Evolutionary conservation across 2,797 vertebrate species (phyloP).

Genomic region (Echeneis naucrates): DNA sequence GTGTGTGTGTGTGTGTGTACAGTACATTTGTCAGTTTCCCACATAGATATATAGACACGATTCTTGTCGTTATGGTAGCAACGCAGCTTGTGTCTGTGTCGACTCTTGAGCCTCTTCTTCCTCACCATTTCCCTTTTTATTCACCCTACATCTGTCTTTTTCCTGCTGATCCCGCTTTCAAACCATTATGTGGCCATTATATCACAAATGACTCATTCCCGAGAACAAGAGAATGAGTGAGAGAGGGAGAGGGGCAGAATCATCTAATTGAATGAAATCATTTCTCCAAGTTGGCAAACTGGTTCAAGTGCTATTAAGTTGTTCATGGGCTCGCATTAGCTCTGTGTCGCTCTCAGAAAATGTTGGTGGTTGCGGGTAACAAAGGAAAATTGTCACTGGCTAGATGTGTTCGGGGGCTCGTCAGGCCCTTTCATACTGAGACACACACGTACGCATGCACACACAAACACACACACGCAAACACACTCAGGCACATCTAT

Average conservation of each 20-base stretch:
- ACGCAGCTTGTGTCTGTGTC: slow-evolving; percentile 15
- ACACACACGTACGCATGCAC: slow-evolving; percentile 10
- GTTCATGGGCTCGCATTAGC: slow-evolving; percentile 72
- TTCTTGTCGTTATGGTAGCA: slow-evolving; percentile 13
- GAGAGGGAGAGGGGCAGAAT: slow-evolving; percentile 79
- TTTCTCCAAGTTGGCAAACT: slow-evolving; percentile 92
- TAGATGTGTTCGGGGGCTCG: slow-evolving; percentile 66
- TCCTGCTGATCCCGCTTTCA: slow-evolving; percentile 66
- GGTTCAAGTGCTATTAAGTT: slow-evolving; percentile 82
- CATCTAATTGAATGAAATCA: slow-evolving; percentile 93
- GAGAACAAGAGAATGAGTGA: slow-evolving; percentile 67
- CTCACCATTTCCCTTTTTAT: slow-evolving; percentile 52
- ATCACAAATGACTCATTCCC: slow-evolving; percentile 79
- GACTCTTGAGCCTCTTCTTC: slow-evolving; percentile 42
- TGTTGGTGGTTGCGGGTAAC: slow-evolving; percentile 59
- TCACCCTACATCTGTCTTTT: slow-evolving; percentile 71
- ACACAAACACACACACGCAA: slow-evolving; percentile 1
- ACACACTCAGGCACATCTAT: slow-evolving; percentile 47
- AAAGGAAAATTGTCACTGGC: slow-evolving; percentile 76
- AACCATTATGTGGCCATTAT: slow-evolving; percentile 80
- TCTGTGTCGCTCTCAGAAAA: slow-evolving; percentile 55
- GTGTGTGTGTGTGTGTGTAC: slow-evolving; percentile 41
- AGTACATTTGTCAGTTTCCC: slow-evolving; percentile 26
- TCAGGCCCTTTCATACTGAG: slow-evolving; percentile 42
- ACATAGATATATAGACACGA: slow-evolving; percentile 12